Percentiles rank a stretch among this genome's conserved stretches.
Conservation (phyloP, 2,797 vertebrate species). For the Pampus argenteus region DNA sequence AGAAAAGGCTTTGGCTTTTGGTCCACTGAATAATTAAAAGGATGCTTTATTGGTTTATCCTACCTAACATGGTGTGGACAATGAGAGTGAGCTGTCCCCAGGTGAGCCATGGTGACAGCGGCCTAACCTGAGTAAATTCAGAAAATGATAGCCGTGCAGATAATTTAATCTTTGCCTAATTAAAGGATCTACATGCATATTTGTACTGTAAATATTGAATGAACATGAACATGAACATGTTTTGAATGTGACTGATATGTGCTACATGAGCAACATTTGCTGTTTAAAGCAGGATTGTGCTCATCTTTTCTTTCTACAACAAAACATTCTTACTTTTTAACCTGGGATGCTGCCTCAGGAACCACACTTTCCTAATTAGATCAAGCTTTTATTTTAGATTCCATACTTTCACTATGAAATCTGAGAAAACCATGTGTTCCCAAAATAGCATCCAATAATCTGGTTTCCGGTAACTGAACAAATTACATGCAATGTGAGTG, state of each 20-base stretch:
- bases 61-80: slow-evolving; percentile 67
- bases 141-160: slow-evolving; percentile 60
- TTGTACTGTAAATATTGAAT: slow-evolving; percentile 21
- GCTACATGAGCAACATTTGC: slow-evolving; percentile 5
- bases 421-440: slow-evolving; percentile 8
- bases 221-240: slow-evolving; percentile 11
- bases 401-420: slow-evolving; percentile 23
- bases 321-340: slow-evolving; percentile 20
- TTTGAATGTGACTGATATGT: background rate
- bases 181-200: slow-evolving; percentile 20
- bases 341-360: slow-evolving; percentile 10
- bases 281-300: slow-evolving; percentile 4
- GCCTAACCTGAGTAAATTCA: slow-evolving; percentile 62
- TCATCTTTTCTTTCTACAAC: slow-evolving; percentile 10
- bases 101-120: slow-evolving; percentile 73
- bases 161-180: slow-evolving; percentile 44
- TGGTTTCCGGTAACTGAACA: slow-evolving; percentile 36
- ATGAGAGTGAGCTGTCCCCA: slow-evolving; percentile 74
- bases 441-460: slow-evolving; percentile 31
- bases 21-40: slow-evolving; percentile 82
- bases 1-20: slow-evolving; percentile 56
- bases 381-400: slow-evolving; percentile 30
- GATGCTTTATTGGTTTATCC: slow-evolving; percentile 77
- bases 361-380: slow-evolving; percentile 12
- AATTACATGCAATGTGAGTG: slow-evolving; percentile 19